Evolutionary conservation across 2,113 vertebrate genomes (phyloP).

Genomic region (Dipodomys merriami): DNA sequence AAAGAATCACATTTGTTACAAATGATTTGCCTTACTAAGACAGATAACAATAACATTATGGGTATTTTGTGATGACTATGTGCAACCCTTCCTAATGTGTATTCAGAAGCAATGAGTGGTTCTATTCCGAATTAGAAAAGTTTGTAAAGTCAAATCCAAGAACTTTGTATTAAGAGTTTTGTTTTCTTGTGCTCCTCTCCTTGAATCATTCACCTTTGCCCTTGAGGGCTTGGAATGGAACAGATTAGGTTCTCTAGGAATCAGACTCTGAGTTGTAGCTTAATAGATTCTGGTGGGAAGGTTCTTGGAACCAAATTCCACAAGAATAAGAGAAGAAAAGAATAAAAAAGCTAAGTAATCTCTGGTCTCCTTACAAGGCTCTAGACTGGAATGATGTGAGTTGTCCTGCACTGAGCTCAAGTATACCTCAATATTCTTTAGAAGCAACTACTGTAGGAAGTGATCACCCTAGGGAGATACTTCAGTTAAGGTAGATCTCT

Average conservation of each 20-base stretch:
- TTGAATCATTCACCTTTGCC: not conserved
- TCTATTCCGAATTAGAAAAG: not conserved
- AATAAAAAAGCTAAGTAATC: not conserved
- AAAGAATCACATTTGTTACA: not conserved
- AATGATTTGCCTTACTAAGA: not conserved
- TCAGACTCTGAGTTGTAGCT: not conserved
- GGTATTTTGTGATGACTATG: not conserved
- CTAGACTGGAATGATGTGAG: not conserved
- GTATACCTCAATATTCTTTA: not conserved
- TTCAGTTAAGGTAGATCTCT: not conserved
- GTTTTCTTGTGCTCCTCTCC: not conserved
- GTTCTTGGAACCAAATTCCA: not conserved
- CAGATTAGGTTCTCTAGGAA: not conserved
- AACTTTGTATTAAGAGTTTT: not conserved
- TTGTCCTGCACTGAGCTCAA: not conserved
- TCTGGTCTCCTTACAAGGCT: not conserved
- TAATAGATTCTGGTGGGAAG: not conserved
- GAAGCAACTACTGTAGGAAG: not conserved
- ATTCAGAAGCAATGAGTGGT: not conserved
- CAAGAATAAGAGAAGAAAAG: not conserved
- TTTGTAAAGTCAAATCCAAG: not conserved
- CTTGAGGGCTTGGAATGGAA: not conserved
- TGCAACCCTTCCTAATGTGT: not conserved
- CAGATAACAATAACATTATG: not conserved
- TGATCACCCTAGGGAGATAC: not conserved